Evolutionary conservation across 2,113 vertebrate genomes (phyloP), one percentile per base, ranked within the genome.

Genomic region (Chionomys nivalis): DNA sequence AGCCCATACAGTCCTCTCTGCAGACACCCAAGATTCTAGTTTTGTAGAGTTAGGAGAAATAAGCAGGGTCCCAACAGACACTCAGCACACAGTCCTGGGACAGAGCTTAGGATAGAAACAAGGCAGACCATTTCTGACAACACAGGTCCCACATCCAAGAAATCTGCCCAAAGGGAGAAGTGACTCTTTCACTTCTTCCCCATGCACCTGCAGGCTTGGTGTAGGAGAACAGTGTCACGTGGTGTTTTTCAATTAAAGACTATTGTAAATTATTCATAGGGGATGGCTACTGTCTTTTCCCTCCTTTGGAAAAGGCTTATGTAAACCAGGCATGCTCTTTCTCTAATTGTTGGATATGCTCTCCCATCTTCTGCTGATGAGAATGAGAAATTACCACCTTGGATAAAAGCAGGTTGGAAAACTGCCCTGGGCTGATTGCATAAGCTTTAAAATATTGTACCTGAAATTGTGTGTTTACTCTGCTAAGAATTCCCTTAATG

Each of bases 381-480:
- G 63, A 77, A 61, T 75, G 75, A 97, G 87, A 97, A 95, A 95
- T 95, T 87, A 77, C 89, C 96, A 86, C 86, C 89, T 95, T 91
- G 90, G 94, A 91, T 89, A 47, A 52, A 65, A 95, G 83, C 94
- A 91, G 36, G 95, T 68, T 94, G 94, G 94, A 94, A 91, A 72
- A 52, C 82, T 61, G 63, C 93, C 93, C 91, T 93, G 28, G 4
- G 42, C 82, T 77, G 91, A 89, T 97, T 98, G 94, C 13, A 24
- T 96, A 96, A 97, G 95, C 93, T 77, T 70, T 76, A 63, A 95
- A 93, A 73, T 42, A 81, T 68, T 42, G 91, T 77, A 95, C 95
- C 96, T 96, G 93, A 79, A 96, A 94, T 81, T 83, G 75, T 83
- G 28, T 90, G 96, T 96, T 95, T 97, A 77, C 89, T 77, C 65